These are phyloP conservation scores for Crocidura indochinensis DNA, from an alignment of 2,797 vertebrate genomes.

Conservation along the genomic window DNA sequence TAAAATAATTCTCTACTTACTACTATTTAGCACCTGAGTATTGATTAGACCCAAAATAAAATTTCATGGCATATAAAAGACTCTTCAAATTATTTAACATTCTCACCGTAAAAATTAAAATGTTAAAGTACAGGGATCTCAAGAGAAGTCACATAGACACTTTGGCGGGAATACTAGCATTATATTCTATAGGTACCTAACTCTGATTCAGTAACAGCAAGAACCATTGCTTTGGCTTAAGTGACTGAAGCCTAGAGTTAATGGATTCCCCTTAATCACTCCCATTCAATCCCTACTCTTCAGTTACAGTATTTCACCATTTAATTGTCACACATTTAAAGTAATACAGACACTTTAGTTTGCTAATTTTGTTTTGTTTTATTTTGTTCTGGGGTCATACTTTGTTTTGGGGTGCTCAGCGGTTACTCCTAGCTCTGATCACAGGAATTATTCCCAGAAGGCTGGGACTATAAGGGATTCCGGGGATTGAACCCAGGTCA, in stretches of 20 bases:
- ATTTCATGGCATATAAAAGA: constrained; percentile 50
- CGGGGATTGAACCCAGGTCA: too few species aligned
- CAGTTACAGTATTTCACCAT: not conserved
- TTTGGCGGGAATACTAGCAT: not conserved
- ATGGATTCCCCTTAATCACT: not conserved
- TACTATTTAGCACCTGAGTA: not conserved
- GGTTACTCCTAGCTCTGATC: too few species aligned
- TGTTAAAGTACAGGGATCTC: constrained; percentile 39
- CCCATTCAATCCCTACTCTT: constrained; percentile 29
- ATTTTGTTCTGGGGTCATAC: too few species aligned
- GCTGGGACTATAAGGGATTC: too few species aligned
- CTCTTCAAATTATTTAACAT: not conserved
- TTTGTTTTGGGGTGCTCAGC: too few species aligned
- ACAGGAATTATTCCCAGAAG: too few species aligned
- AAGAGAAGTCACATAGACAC: constrained; percentile 31
- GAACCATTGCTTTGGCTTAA: not conserved
- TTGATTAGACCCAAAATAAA: not conserved
- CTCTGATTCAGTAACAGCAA: not conserved
- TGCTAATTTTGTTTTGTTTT: too few species aligned
- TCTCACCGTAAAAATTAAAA: constrained; percentile 48
- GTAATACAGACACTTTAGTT: too few species aligned
- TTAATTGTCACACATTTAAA: too few species aligned
- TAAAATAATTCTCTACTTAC: not conserved
- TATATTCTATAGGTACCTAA: not conserved
- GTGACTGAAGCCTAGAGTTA: not conserved